A percentile compares a stretch with the other conserved stretches of the same genome.
Conservation (phyloP, 2,113 vertebrate genomes). For the Chaetops frenatus region DNA sequence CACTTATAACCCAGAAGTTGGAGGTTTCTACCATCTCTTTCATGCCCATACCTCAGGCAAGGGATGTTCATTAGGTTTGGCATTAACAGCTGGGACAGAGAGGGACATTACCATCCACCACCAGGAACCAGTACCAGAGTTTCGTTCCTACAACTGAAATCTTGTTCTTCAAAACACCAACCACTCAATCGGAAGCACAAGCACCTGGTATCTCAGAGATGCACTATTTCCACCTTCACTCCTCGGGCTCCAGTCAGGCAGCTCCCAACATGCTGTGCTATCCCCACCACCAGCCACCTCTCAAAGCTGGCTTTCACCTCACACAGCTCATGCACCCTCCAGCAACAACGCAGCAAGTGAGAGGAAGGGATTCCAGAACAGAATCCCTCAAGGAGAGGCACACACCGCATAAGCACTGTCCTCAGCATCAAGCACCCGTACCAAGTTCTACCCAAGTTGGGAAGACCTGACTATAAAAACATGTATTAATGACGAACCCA, state of each 20-base stretch:
- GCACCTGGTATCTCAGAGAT: neutral
- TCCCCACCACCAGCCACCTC: neutral
- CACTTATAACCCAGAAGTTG: neutral
- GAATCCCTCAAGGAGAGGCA: neutral
- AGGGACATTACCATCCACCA: neutral
- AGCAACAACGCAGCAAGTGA: accelerated
- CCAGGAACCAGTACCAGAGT: accelerated
- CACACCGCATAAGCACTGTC: neutral
- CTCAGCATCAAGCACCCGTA: neutral
- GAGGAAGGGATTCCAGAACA: neutral
- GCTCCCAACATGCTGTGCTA: accelerated
- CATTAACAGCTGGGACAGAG: too few relatives aligned
- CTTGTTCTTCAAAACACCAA: neutral
- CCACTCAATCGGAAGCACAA: neutral
- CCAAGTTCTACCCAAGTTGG: accelerated
- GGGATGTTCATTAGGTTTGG: neutral
- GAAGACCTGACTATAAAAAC: neutral
- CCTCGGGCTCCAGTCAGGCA: accelerated
- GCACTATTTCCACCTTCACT: accelerated
- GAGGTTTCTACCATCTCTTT: neutral
- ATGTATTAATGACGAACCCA: neutral
- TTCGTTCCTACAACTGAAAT: neutral
- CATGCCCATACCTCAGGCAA: neutral
- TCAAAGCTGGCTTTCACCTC: neutral
- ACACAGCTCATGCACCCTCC: accelerated